Base-by-base conservation (phyloP, 2,888 invertebrate genomes). In the Drosophila ezoana region DNA sequence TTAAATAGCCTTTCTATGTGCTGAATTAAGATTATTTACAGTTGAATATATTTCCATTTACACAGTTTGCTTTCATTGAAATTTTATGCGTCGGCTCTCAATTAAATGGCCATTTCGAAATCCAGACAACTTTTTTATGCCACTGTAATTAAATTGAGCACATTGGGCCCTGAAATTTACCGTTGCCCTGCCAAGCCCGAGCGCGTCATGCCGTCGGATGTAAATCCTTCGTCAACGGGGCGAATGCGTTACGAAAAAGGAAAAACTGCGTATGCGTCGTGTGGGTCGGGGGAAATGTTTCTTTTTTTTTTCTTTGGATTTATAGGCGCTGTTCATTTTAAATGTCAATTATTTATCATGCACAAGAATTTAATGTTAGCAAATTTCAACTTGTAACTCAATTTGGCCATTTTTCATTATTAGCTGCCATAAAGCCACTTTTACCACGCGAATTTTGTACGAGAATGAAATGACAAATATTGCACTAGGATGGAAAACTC, bases 291-390 rank as follows among this genome's bases (percentile, higher is more conserved):
- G 14, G 52, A 37, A 52, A 64, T 77, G 67, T 56, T 64, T 67
- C 2, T 8, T 61, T 78, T 80, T 69, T 23, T 20, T 8, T 61
- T 78, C 78, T 69, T 23, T 20, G 16, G 35, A 43, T 32, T 48
- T 56, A 57, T 44, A 44, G 54, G 13, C 33, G 41, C 54, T 48
- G 53, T 56, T 67, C 69, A 57, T 68, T 79, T 86, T 81, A 83
- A 83, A 83, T 86, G 76, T 72, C 86, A 83, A 86, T 83, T 83
- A 83, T 86, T 71, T 69, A 80, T 67, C 67, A 57, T 44, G 62
- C 66, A 47, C 72, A 60, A 60, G 77, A 79, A 79, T 77, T 74
- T 80, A 74, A 79, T 82, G 82, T 64, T 47, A 56, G 63, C 69
- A 32, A 79, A 66, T 75, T 81, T 70, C 48, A 54, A 62, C 63